Evolutionary conservation across 2,888 invertebrate species (phyloP), one percentile per base, ranked within the genome.

Genomic region (Heterodera filipjevi): DNA sequence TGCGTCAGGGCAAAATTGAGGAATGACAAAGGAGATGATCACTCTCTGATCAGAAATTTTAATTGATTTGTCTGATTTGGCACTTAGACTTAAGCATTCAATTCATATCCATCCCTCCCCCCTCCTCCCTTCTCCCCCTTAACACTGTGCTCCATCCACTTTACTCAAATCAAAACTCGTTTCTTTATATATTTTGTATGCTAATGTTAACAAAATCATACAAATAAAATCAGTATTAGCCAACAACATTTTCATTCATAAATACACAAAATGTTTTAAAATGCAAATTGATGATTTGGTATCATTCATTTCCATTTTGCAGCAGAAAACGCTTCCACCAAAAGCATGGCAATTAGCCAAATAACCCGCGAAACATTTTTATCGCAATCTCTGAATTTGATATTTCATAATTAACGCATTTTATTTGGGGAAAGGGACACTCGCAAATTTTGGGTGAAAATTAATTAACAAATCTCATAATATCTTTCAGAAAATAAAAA

Each of bases 1-100:
- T 82, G 39, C 72, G 80, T 27, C 53, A 53, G 32, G 78, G 77
- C 22, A 79, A 78, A 49, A 79, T 79, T 73, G 66, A 71, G 6
- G 79, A 79, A 32, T 77, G 59, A 59, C 8, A 10, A 59, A 27
- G 10, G 10, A 16, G 19, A 49, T 19, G 16, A 49, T 19, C 49
- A 49, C 44, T n/a, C n/a, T n/a, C n/a, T n/a, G 49, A 49, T n/a
- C n/a, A 49, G 16, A 14, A 14, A 19, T 1, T 49, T 19, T 16
- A 19, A 49, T 19, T 49, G 14, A 49, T 49, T 49, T 49, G 49
- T 49, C 49, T 19, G 19, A 49, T 49, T 49, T 49, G 2, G 19
- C 19, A 19, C 16, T 49, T 49, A 49, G 49, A 49, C 49, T 19
- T 16, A n/a, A n/a, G n/a, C 49, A 14, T 49, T 16, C 49, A 3